phyloP scores from a whole-genome alignment of 2,888 invertebrate genomes.

The Ectemnius lituratus region DNA sequence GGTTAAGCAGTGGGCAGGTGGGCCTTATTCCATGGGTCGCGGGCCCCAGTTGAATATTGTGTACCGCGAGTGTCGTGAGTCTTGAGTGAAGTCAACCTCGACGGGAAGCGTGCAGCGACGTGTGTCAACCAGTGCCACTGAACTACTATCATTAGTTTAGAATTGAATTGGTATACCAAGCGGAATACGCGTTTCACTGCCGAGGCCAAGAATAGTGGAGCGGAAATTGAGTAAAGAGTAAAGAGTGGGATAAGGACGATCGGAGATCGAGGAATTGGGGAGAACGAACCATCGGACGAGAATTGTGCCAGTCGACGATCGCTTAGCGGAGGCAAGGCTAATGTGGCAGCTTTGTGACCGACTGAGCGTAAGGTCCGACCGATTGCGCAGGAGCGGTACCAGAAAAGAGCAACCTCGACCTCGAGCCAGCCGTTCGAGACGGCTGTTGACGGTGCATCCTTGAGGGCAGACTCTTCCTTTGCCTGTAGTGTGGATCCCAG shows the following conservation, averaged over 20 bases:
- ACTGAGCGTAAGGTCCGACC: conserved; percentile 44
- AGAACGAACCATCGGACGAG: not conserved
- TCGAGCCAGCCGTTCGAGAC: conserved; percentile 31
- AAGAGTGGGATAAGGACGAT: not conserved
- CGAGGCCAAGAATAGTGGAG: not conserved
- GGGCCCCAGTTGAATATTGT: not conserved
- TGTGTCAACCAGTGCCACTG: not conserved
- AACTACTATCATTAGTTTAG: not conserved
- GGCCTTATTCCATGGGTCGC: not conserved
- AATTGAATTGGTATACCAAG: not conserved
- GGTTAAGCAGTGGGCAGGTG: conserved; percentile 46
- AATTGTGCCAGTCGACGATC: conserved; percentile 40
- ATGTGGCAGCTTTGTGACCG: conserved; percentile 59
- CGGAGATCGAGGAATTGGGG: not conserved
- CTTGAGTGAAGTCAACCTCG: not conserved
- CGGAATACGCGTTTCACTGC: not conserved
- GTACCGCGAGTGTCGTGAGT: conserved; percentile 16
- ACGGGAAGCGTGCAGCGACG: conserved; percentile 4
- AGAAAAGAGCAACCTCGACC: conserved; percentile 47
- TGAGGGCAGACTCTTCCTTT: not conserved
- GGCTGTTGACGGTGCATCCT: conserved; percentile 11
- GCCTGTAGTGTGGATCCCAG: not conserved
- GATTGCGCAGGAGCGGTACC: conserved; percentile 27
- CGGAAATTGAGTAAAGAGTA: not conserved
- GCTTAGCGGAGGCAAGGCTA: conserved; percentile 40